Conservation (phyloP, 92 coral and sea anemone genomes). For the Paragorgia papillata region DNA sequence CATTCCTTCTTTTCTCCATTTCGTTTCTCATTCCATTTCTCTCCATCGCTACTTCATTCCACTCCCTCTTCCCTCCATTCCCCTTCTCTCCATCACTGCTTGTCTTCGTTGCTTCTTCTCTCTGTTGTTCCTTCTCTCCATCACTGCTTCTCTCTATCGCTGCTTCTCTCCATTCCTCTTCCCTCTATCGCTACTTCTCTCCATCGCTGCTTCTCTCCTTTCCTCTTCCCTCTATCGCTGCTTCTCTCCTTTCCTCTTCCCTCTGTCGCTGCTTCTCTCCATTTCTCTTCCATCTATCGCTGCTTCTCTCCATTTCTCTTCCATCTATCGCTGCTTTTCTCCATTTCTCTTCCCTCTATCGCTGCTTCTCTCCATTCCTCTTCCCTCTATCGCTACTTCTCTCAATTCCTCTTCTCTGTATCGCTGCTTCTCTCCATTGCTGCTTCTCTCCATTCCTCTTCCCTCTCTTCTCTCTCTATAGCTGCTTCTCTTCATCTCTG, state of each 20-base stretch:
- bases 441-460: background rate
- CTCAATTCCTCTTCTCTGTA: background rate
- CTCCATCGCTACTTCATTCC: too few species aligned
- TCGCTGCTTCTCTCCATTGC: background rate
- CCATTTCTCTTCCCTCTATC: background rate
- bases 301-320: background rate
- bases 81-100: background rate
- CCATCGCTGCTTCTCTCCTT: slow-evolving; percentile 14
- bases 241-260: background rate
- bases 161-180: background rate
- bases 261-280: background rate
- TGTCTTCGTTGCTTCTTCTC: background rate
- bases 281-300: background rate
- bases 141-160: background rate
- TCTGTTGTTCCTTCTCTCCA: background rate
- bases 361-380: too few species aligned
- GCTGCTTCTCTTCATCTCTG: background rate
- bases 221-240: background rate
- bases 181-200: background rate
- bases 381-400: too few species aligned
- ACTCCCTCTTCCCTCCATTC: background rate
- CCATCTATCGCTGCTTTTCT: background rate
- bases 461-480: background rate
- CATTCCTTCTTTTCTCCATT: too few species aligned
- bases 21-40: too few species aligned